These are phyloP conservation scores for Gallinago paraguaiae DNA, from an alignment of 2,113 vertebrate genomes.

Conservation along the genomic window DNA sequence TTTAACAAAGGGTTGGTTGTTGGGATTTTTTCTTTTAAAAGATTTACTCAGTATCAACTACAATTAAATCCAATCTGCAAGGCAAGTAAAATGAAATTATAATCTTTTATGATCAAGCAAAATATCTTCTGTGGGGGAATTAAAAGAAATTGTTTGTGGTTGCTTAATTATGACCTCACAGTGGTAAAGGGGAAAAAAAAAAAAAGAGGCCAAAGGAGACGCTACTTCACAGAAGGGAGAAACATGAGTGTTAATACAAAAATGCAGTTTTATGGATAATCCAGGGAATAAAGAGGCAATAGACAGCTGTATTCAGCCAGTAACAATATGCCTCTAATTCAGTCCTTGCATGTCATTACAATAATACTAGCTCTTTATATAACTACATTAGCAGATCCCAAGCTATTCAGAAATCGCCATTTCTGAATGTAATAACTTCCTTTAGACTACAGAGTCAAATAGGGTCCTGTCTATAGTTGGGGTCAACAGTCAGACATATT, in stretches of 20 bases:
- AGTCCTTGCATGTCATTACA: background rate
- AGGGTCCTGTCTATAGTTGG: background rate
- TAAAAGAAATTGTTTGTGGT: background rate
- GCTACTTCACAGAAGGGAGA: background rate
- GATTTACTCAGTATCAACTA: background rate
- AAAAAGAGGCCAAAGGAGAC: background rate
- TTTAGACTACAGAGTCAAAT: background rate
- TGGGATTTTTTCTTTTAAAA: background rate
- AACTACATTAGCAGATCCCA: background rate
- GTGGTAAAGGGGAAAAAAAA: rapidly evolving
- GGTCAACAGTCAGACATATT: background rate
- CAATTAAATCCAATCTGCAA: background rate
- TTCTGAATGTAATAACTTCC: background rate
- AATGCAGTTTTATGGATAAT: background rate
- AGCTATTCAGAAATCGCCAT: background rate
- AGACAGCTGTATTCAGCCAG: background rate
- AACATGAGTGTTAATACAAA: background rate
- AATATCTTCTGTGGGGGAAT: background rate
- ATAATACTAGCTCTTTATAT: background rate
- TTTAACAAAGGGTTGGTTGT: background rate
- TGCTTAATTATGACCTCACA: background rate
- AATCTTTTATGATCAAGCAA: background rate
- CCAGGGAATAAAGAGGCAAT: background rate
- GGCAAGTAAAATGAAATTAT: background rate
- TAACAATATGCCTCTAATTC: background rate